Base-by-base conservation (phyloP, 2,113 vertebrate genomes). In the Callaeas wilsoni region DNA sequence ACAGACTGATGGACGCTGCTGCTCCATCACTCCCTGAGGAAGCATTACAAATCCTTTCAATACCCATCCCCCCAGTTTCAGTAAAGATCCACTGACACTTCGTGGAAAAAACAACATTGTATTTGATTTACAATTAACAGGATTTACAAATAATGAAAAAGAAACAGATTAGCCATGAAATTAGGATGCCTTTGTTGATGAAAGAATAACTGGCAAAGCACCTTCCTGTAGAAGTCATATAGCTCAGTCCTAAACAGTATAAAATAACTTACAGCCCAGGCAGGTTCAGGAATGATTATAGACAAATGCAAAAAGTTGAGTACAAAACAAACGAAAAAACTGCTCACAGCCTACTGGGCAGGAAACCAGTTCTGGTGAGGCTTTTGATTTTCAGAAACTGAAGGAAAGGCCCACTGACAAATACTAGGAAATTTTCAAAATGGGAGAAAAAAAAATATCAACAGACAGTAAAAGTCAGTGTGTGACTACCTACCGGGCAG, bases 51-150 rank as follows among this genome's bases (percentile, higher is more conserved):
- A 64, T 44, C 53, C 71, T 69, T 88, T 23, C 68, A 71, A 33
- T 10, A 29, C 55, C 75, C 79, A 29, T 30, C 69, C 77, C 70
- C 41, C 47, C 46, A 5, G 7, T 47, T 81, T 75, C 92, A 93
- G 91, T 90, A 95, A 97, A 92, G 91, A 94, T 77, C 68, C 76
- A 8, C 2, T 87, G 85, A 97, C 92, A 86, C 96, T 90, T 60
- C 37, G 75, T 98, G 97, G 97, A 98, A 98, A 98, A 98, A 97
- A 91, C 85, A 97, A 87, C 75, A 64, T n/a, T 98, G 91, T 98
- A 98, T 98, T 98, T 96, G 96, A 97, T 98, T 98, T 98, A 98
- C 96, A 98, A 97, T 97, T 74, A 97, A 97, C 97, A 97, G 93
- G 96, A 98, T 98, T 98, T 98, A 98, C 98, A 98, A 98, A 98